Evolutionary conservation across 1,140 invertebrate species (phyloP).

Genomic region (Phenacoccus solenopsis): DNA sequence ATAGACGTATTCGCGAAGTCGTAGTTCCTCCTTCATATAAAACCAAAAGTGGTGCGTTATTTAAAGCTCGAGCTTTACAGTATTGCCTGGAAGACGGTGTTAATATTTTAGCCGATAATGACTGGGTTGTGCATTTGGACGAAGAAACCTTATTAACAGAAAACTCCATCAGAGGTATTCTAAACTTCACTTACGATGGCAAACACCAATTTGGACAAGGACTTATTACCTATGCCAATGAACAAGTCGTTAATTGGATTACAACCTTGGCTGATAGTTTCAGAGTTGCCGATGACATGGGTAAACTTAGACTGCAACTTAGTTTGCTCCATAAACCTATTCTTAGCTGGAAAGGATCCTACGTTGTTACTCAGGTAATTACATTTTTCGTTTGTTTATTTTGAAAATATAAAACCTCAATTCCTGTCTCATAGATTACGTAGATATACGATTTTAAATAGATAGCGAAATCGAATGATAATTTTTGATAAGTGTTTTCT

Average conservation of each 20-base stretch:
- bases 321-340: constrained; percentile 86
- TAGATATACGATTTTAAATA: no score
- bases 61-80: constrained; percentile 89
- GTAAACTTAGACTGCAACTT: constrained; percentile 86
- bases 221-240: constrained; percentile 94
- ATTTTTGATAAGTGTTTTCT: no score
- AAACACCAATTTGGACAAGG: constrained; percentile 96
- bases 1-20: constrained; percentile 60
- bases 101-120: constrained; percentile 73
- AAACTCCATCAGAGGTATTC: constrained; percentile 76
- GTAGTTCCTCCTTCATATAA: constrained; percentile 75
- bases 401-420: no score
- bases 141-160: constrained; percentile 93
- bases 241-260: constrained; percentile 91
- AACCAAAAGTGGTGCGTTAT: constrained; percentile 81
- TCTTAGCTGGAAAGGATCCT: constrained; percentile 96
- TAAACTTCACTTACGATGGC: constrained; percentile 91
- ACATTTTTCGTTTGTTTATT: background rate
- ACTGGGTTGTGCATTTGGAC: constrained; percentile 97
- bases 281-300: constrained; percentile 93
- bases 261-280: constrained; percentile 94
- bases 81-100: constrained; percentile 88
- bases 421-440: no score
- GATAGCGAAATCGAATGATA: no score
- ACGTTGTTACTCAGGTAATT: constrained; percentile 78